Percentiles rank a stretch among this genome's conserved stretches.
Conservation (phyloP, 2,888 invertebrate genomes). For the Torymus texanus region DNA sequence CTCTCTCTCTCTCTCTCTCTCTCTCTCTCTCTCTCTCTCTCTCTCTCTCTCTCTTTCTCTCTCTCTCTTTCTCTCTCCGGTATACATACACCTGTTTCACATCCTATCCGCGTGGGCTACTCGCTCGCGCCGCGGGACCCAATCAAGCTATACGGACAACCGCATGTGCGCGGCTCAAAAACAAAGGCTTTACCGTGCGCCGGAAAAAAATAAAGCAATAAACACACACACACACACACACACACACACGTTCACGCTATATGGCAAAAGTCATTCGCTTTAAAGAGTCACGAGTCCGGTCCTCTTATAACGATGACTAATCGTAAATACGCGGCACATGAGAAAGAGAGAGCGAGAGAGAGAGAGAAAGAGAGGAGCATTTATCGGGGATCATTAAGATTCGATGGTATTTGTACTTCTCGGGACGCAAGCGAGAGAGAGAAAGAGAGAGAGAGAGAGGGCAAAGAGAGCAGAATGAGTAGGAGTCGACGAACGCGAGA, state of each 20-base stretch:
- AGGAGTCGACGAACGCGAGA: slow-evolving; percentile 3
- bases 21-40: too few relatives aligned
- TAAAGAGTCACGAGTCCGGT: slow-evolving; percentile 35
- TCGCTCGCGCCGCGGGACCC: too few relatives aligned
- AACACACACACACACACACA: slow-evolving; percentile 7
- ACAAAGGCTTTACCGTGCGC: too few relatives aligned
- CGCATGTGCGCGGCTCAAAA: too few relatives aligned
- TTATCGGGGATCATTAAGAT: slow-evolving; percentile 50
- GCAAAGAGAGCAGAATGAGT: background rate
- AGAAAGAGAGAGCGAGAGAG: too few relatives aligned
- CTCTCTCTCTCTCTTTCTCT: too few relatives aligned
- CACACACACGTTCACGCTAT: slow-evolving; percentile 9
- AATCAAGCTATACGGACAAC: too few relatives aligned
- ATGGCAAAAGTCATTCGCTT: slow-evolving; percentile 51
- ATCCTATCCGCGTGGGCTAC: too few relatives aligned
- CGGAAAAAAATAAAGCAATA: slow-evolving; percentile 40
- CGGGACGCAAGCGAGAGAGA: background rate
- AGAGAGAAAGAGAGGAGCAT: slow-evolving; percentile 9
- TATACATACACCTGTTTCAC: slow-evolving; percentile 11
- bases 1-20: too few relatives aligned
- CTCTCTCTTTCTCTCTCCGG: too few relatives aligned
- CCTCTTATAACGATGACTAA: slow-evolving; percentile 54
- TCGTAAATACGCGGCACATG: slow-evolving; percentile 40
- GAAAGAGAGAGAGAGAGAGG: too few relatives aligned
- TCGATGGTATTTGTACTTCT: slow-evolving; percentile 38